Conservation (phyloP, 2,888 invertebrate genomes). For the Orthosia gothica region DNA sequence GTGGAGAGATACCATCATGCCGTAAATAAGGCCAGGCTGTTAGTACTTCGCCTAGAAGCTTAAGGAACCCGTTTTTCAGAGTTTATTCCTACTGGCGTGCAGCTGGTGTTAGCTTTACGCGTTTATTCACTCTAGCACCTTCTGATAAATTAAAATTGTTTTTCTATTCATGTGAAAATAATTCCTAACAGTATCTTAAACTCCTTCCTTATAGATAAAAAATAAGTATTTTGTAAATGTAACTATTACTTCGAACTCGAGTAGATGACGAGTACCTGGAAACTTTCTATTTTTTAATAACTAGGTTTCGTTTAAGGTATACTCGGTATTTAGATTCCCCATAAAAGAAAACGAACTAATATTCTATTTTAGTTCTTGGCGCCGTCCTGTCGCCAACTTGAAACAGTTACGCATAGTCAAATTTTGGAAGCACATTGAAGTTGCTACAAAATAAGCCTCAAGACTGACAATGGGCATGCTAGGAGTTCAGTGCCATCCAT, state of each 20-base stretch:
- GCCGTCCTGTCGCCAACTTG: not conserved
- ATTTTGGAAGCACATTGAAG: constrained; percentile 19
- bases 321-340: not conserved
- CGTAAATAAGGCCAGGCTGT: constrained; percentile 16
- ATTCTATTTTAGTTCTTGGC: not conserved
- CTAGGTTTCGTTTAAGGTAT: not conserved
- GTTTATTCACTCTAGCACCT: constrained; percentile 6
- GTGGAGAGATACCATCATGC: constrained; percentile 14
- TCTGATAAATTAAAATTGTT: not conserved
- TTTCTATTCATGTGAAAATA: not conserved
- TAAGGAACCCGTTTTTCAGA: constrained; percentile 32
- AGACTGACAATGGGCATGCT: constrained; percentile 58
- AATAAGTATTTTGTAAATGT: no score
- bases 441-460: constrained; percentile 32
- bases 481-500: constrained; percentile 84
- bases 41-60: constrained; percentile 19
- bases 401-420: constrained; percentile 26
- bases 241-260: no score
- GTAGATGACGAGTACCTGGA: no score
- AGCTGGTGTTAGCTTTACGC: constrained; percentile 17
- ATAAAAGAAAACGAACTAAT: no score
- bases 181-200: not conserved
- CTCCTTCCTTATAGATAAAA: not conserved
- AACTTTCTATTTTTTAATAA: not conserved
- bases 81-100: constrained; percentile 21